These are phyloP conservation scores for Emys orbicularis DNA, from an alignment of 2,797 vertebrate genomes.

Conservation along the genomic window DNA sequence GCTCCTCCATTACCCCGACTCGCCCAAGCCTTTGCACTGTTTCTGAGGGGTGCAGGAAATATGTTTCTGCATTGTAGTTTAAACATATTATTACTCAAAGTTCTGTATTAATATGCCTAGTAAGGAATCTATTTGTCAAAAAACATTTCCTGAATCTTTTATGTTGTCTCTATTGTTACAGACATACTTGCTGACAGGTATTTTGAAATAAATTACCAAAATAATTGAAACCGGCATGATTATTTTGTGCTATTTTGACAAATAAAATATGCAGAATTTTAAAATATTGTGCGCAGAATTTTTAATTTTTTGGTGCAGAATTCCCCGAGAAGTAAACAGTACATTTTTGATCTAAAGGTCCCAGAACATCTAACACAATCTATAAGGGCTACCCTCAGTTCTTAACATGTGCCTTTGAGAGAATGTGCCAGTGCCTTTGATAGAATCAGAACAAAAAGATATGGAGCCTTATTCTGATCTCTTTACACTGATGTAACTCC, in stretches of 20 bases:
- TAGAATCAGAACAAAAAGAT: background rate
- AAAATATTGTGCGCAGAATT: background rate
- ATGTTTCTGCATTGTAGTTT: background rate
- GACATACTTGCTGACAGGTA: background rate
- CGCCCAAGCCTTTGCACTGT: background rate
- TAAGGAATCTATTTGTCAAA: background rate
- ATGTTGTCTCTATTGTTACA: background rate
- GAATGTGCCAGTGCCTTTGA: too few relatives aligned
- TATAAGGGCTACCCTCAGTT: background rate
- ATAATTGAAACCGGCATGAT: background rate
- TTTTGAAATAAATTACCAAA: background rate
- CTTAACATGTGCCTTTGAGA: background rate
- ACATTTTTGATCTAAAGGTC: background rate
- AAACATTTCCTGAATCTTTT: background rate
- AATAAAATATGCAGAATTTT: background rate
- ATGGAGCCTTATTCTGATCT: background rate
- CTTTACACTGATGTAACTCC: background rate
- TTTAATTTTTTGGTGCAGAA: background rate
- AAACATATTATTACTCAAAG: background rate
- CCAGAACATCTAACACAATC: background rate
- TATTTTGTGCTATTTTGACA: background rate
- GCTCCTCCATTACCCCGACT: background rate
- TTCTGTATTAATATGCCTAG: background rate
- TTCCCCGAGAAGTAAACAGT: background rate
- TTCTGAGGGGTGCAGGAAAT: background rate